Base-by-base conservation (phyloP, 2,113 vertebrate species). In the Dipodomys ordii region DNA sequence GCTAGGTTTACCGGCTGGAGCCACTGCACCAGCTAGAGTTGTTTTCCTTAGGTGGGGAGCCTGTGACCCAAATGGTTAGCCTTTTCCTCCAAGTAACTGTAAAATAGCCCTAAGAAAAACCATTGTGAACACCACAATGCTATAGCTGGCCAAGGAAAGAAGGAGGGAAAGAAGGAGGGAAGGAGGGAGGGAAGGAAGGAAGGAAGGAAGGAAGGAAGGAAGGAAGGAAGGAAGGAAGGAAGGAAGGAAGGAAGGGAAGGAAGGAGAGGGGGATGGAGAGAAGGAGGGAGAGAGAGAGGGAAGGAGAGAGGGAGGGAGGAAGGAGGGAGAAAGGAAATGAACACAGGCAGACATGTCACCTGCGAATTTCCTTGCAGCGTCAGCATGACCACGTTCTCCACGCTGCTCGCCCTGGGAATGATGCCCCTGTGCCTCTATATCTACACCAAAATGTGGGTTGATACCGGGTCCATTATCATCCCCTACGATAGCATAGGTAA, bases 301-400 rank as follows among this genome's bases (percentile, higher is more conserved):
- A 25, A 22, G 62, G 23, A 57, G 62, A 25, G 62, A 25, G 3
- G 22, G 22, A 23, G 62, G 62, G 62, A 64, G 23, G 20, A 12
- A 64, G 22, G 23, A 25, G 62, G 22, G 46, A 53, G 64, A 2
- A n/a, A 15, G 15, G 64, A 89, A 65, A 23, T 60, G 49, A 92
- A 84, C 4, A 35, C 25, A 13, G 8, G 12, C 68, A 57, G 74
- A n/a, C 2, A 0, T 39, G 18, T 93, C 65, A 78, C 44, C 74
- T 88, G 83, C 69, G 69, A 77, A 19, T 98, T 94, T 93, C 92
- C 94, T 98, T 97, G 28, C 98, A 99, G 99, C 60, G 94, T 99
- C 98, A 99, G 99, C 97, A 99, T 99, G 99, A 99, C 99, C 27
- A 98, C 99, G 16, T 99, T 99, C 62, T 99, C 99, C 79, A 99